These are phyloP conservation scores for Anableps anableps DNA, from an alignment of 2,797 vertebrate genomes.

Conservation along the genomic window DNA sequence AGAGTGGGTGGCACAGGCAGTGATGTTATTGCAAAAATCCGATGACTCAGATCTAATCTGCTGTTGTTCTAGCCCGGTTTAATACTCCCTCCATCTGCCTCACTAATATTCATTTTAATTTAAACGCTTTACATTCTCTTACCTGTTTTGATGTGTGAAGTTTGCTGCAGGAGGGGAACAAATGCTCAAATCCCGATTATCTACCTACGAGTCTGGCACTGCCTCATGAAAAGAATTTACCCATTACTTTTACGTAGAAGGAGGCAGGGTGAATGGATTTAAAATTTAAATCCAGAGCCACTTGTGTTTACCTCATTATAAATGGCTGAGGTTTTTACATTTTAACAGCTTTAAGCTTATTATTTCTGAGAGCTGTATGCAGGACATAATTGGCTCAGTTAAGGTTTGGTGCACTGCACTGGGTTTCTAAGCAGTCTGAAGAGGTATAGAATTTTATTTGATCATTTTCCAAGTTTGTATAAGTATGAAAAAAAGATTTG, in stretches of 20 bases:
- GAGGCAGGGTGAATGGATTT: constrained; percentile 18
- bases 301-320: constrained; percentile 59
- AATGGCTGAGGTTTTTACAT: constrained; percentile 37
- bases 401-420: constrained; percentile 18
- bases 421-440: not conserved
- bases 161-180: constrained; percentile 46
- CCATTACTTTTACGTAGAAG: constrained; percentile 54
- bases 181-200: constrained; percentile 47
- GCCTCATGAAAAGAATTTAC: constrained; percentile 52
- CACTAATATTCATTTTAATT: constrained; percentile 48
- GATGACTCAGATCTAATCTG: constrained; percentile 46
- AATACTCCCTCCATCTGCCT: constrained; percentile 18
- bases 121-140: constrained; percentile 45
- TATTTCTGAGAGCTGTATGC: constrained; percentile 48
- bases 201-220: constrained; percentile 55
- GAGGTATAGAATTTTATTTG: not conserved
- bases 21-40: constrained; percentile 6
- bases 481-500: too few species aligned
- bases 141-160: constrained; percentile 11
- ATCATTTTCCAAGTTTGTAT: not conserved
- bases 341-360: constrained; percentile 48
- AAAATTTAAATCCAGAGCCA: constrained; percentile 35
- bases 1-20: constrained; percentile 29
- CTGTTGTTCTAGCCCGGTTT: constrained; percentile 29
- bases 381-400: constrained; percentile 37